A percentile compares a stretch with the other conserved stretches of the same genome.
Conservation (phyloP, 2,888 invertebrate species). For the Spicauda simplicius region DNA sequence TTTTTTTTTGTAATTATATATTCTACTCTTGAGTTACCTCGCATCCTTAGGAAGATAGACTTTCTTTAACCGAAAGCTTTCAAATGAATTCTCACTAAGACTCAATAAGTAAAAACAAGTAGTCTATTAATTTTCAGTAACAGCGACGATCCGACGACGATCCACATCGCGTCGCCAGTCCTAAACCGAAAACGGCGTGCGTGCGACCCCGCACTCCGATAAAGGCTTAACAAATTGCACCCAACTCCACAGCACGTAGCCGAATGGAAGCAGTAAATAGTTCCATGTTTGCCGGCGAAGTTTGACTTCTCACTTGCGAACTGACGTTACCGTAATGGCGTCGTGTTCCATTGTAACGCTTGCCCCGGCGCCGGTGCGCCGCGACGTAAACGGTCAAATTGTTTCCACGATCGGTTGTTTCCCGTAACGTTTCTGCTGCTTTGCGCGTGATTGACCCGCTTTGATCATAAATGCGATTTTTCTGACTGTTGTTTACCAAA, state of each 20-base stretch:
- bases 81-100: too few relatives aligned
- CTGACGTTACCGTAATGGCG: conserved; percentile 69
- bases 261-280: conserved; percentile 68
- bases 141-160: too few relatives aligned
- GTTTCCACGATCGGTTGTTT: conserved; percentile 49
- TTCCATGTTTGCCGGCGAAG: conserved; percentile 68
- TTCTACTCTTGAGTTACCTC: too few relatives aligned
- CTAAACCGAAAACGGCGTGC: conserved; percentile 46
- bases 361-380: conserved; percentile 50
- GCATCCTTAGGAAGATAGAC: too few relatives aligned
- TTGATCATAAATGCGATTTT: too few relatives aligned
- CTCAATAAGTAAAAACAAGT: too few relatives aligned
- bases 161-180: not conserved
- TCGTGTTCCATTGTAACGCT: conserved; percentile 59
- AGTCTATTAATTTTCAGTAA: too few relatives aligned
- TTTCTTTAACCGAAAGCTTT: too few relatives aligned
- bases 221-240: conserved; percentile 81
- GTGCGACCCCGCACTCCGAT: conserved; percentile 62
- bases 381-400: conserved; percentile 74
- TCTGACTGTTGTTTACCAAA: too few relatives aligned
- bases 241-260: conserved; percentile 76
- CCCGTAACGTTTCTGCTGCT: too few relatives aligned
- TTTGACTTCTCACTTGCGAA: conserved; percentile 76
- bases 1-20: too few relatives aligned
- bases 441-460: too few relatives aligned